These are phyloP conservation scores for Hyles vespertilio DNA, from an alignment of 1,140 invertebrate species.

Conservation along the genomic window DNA sequence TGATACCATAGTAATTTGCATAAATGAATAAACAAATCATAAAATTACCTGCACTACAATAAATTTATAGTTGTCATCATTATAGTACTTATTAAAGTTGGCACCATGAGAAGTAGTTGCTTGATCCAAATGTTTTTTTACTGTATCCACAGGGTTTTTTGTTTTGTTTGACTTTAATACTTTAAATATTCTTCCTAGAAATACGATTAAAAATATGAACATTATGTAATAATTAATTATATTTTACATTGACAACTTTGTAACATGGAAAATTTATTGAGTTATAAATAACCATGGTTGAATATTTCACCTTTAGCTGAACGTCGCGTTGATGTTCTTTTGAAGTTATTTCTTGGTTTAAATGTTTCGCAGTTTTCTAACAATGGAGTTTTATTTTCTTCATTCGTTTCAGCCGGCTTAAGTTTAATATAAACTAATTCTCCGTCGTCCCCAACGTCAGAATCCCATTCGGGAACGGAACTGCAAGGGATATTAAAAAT, in stretches of 20 bases:
- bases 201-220: neutral
- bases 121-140: slow-evolving; percentile 23
- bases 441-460: slow-evolving; percentile 75
- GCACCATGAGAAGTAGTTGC: neutral
- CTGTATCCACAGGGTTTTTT: slow-evolving; percentile 29
- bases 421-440: slow-evolving; percentile 77
- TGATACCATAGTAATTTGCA: too few species aligned
- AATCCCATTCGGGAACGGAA: slow-evolving; percentile 81
- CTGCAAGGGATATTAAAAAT: slow-evolving; percentile 41
- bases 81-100: slow-evolving; percentile 13
- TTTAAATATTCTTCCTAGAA: slow-evolving; percentile 62
- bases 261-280: too few species aligned
- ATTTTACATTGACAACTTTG: neutral
- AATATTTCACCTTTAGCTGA: slow-evolving; percentile 53
- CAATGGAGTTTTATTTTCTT: slow-evolving; percentile 43
- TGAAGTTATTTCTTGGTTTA: slow-evolving; percentile 63
- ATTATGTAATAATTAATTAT: neutral
- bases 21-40: neutral
- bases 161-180: slow-evolving; percentile 51
- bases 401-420: slow-evolving; percentile 29
- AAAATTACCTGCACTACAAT: slow-evolving; percentile 47
- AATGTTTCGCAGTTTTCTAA: slow-evolving; percentile 64
- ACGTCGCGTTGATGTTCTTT: slow-evolving; percentile 57
- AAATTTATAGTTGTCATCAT: slow-evolving; percentile 45
- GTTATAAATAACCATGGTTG: neutral